A percentile compares a stretch with the other conserved stretches of the same genome.
Evolutionary conservation across 2,888 invertebrate species (phyloP).

Genomic region (Craniophora ligustri): DNA sequence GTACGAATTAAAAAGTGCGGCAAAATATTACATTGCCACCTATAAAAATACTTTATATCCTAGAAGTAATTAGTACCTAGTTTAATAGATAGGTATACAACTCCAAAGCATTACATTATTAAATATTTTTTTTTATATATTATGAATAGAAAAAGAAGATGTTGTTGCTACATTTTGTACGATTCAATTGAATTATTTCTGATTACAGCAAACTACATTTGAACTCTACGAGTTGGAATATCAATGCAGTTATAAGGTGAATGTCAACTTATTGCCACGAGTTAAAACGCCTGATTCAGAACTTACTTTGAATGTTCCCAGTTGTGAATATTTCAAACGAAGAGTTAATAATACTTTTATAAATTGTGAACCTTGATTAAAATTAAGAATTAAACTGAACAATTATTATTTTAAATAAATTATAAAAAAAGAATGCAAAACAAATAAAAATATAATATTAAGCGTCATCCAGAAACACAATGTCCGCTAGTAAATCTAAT

Average conservation of each 20-base stretch:
- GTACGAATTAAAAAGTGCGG: constrained; percentile 45
- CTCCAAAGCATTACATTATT: too few relatives aligned
- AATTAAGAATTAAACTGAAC: too few relatives aligned
- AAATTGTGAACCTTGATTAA: constrained; percentile 66
- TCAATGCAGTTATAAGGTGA: constrained; percentile 87
- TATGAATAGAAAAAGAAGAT: too few relatives aligned
- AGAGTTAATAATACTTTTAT: constrained; percentile 72
- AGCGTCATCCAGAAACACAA: background rate
- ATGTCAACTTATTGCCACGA: constrained; percentile 80
- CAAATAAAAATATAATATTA: too few relatives aligned
- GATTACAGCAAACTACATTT: constrained; percentile 85
- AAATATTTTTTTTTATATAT: too few relatives aligned
- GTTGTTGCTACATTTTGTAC: too few relatives aligned
- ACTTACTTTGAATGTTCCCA: constrained; percentile 84
- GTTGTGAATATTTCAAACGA: constrained; percentile 83
- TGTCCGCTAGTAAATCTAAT: background rate
- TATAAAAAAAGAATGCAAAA: too few relatives aligned
- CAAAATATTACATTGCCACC: constrained; percentile 40
- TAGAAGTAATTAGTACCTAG: background rate
- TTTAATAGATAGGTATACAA: too few relatives aligned
- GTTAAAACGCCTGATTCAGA: constrained; percentile 80
- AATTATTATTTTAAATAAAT: background rate
- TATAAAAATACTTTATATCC: background rate
- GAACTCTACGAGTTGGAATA: constrained; percentile 89
- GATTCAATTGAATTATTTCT: too few relatives aligned